phyloP scores from a whole-genome alignment of 2,113 vertebrate genomes.

The Cynopterus brachyotis region DNA sequence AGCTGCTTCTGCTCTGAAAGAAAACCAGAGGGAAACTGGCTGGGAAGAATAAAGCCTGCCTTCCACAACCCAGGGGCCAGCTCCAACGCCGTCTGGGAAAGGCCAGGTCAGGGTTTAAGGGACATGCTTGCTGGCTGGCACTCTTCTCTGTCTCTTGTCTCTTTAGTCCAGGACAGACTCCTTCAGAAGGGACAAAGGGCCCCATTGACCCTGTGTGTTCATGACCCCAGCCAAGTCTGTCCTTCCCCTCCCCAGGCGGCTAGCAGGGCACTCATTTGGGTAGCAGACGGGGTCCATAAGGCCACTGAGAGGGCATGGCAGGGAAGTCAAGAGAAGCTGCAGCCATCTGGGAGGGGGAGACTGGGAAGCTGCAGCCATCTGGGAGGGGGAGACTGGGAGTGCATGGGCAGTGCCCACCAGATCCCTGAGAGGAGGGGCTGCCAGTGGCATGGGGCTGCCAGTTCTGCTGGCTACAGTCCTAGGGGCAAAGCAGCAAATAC shows the following conservation, averaged over 20 bases:
- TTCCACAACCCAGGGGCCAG: neutral
- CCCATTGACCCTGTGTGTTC: conserved; percentile 71
- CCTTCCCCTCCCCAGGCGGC: neutral
- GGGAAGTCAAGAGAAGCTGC: neutral
- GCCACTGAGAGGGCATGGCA: conserved; percentile 9
- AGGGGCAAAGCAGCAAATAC: neutral
- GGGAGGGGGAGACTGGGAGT: neutral
- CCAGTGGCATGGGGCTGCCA: neutral
- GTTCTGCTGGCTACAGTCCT: neutral
- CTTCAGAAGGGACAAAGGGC: conserved; percentile 71
- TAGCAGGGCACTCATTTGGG: neutral
- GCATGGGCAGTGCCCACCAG: neutral
- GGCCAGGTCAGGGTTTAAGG: neutral
- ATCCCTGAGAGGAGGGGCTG: neutral
- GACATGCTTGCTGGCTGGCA: neutral
- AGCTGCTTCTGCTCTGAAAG: neutral
- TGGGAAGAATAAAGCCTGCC: neutral
- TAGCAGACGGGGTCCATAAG: conserved; percentile 30
- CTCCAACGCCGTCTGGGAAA: neutral
- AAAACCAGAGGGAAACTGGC: neutral
- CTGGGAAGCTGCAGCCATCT: neutral
- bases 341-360: neutral
- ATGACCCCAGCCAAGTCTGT: conserved; percentile 46
- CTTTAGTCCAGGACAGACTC: neutral
- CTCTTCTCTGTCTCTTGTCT: conserved; percentile 4